Evolutionary conservation across 2,888 invertebrate genomes (phyloP).

Genomic region (Apoda limacodes): DNA sequence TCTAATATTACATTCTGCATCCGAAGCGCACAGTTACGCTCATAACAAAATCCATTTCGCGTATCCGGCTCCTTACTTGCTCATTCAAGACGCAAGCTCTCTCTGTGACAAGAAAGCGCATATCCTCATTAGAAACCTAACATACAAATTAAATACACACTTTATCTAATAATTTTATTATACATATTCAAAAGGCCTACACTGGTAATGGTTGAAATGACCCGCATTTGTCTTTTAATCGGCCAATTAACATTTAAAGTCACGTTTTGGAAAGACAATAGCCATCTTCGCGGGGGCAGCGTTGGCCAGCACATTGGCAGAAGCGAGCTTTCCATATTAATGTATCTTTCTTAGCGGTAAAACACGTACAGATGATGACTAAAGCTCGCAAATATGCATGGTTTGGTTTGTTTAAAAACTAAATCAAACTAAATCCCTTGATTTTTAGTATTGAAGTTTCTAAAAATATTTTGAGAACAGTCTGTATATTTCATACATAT

Average conservation of each 20-base stretch:
- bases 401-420: too few species aligned
- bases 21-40: conserved; percentile 47
- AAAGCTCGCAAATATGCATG: conserved; percentile 48
- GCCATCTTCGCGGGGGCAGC: conserved; percentile 67
- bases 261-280: conserved; percentile 67
- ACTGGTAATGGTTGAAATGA: conserved; percentile 63
- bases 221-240: conserved; percentile 68
- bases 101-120: conserved; percentile 69
- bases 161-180: conserved; percentile 67
- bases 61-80: conserved; percentile 61
- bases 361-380: conserved; percentile 59
- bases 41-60: conserved; percentile 60
- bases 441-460: too few species aligned
- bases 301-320: conserved; percentile 63
- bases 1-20: conserved; percentile 48
- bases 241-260: conserved; percentile 68
- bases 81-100: conserved; percentile 54
- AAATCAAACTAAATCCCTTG: too few species aligned
- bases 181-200: conserved; percentile 69
- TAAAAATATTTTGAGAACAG: too few species aligned
- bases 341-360: conserved; percentile 68
- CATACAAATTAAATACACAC: conserved; percentile 55
- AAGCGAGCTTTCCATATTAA: conserved; percentile 66
- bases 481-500: too few species aligned
- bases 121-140: conserved; percentile 68